Evolutionary conservation across 1,140 invertebrate genomes (phyloP), one percentile per base, ranked within the genome.

Genomic region (Arion vulgaris): DNA sequence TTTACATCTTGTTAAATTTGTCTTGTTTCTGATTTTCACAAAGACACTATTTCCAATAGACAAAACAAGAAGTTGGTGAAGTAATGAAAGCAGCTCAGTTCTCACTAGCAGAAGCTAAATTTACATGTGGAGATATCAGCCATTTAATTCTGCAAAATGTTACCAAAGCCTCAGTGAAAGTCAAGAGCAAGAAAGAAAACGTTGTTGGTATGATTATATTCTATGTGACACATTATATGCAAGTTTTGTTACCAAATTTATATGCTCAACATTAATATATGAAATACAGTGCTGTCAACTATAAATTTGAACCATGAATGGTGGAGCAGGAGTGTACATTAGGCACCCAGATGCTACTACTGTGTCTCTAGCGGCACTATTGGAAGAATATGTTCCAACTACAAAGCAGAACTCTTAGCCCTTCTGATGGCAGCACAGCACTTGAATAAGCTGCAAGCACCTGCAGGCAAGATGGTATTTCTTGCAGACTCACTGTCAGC

Each of bases 41-140:
- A n/a, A n/a, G n/a, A n/a, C n/a, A n/a, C n/a, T n/a, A n/a, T n/a
- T n/a, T n/a, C n/a, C n/a, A n/a, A n/a, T 89, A 98, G 96, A 99
- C 98, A 68, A 99, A 99, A 95, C 97, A 96, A 83, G 93, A 98
- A 75, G 99, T 99, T 98, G 98, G 98, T 79, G 98, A 99, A 91
- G 97, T 99, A 19, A 99, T 99, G 98, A 99, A 99, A 93, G 97
- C 99, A 93, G 98, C 99, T 80, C 96, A 98, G 2, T 99, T 99
- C 93, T 99, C 98, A 39, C 92, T 99, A 80, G 98, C 99, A 0
- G 98, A 99, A 94, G 98, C 98, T 28, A 99, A 99, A 93, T 99
- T 99, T 93, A 95, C 98, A 0, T 94, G 93, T 80, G 98, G 98
- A 87, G 98, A 99, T 89, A 98, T 99, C 91, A 99, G 98, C 92